Evolutionary conservation across 1,140 invertebrate species (phyloP), one percentile per base, ranked within the genome.

Genomic region (Eupeodes corollae): DNA sequence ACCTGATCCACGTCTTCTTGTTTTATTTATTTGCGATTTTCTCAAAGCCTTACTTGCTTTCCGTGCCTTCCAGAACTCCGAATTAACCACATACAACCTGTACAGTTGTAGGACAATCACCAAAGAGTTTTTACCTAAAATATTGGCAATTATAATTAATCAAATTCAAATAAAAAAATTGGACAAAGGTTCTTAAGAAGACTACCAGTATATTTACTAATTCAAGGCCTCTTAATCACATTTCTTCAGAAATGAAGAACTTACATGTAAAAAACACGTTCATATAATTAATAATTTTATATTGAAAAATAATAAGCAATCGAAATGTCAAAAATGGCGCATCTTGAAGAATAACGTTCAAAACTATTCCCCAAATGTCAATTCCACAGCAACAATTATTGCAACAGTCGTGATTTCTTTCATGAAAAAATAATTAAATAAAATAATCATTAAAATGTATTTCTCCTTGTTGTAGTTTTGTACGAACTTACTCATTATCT

Each of bases 221-320:
- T 34, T n/a, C n/a, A 10, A 34, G n/a, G n/a, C n/a, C n/a, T n/a
- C n/a, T n/a, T n/a, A n/a, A n/a, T n/a, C n/a, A n/a, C n/a, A n/a
- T n/a, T n/a, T n/a, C n/a, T n/a, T n/a, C 12, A n/a, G 42, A 31
- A 13, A 13, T 26, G 35, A 1, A 32, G 10, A 26, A 55, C 64
- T 91, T 87, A 67, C 87, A 91, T 0, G 89, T 92, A 68, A 94
- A 92, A 67, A 93, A 94, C 42, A 92, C 82, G 56, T 92, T 93
- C 80, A 91, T 91, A 60, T 92, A 92, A 56, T 84, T 91, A 41
- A 92, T 83, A 15, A 92, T 89, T 47, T 81, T 76, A 60, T 88
- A 92, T 53, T 91, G 82, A 1, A 83, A 76, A 18, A 93, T 92
- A 13, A 92, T 80, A 13, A 91, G 74, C 3, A 91, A 69, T 5